These are phyloP conservation scores for Lathamus discolor DNA, from an alignment of 2,113 vertebrate species.

Conservation along the genomic window DNA sequence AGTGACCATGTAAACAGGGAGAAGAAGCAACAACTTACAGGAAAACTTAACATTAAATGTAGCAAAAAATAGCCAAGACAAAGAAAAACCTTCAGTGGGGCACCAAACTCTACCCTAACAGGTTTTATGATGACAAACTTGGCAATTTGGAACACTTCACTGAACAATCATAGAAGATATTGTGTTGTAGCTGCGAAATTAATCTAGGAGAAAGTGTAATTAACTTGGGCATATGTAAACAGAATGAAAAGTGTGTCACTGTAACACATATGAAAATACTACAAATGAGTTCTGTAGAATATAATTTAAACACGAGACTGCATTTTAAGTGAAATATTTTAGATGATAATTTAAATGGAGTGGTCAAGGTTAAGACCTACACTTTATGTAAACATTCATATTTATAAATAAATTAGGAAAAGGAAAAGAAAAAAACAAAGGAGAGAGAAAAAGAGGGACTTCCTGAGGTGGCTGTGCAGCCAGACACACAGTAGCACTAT, in stretches of 20 bases:
- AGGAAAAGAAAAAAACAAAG: neutral
- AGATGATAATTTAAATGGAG: conserved; percentile 61
- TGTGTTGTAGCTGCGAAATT: conserved; percentile 1
- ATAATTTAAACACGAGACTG: conserved; percentile 52
- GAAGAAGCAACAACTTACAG: neutral
- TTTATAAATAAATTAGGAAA: conserved; percentile 74
- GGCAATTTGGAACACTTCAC: conserved; percentile 56
- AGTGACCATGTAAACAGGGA: neutral
- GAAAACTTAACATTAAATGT: neutral
- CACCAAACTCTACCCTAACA: neutral
- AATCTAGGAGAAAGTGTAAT: neutral
- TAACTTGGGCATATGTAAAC: conserved; percentile 42
- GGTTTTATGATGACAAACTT: conserved; percentile 46
- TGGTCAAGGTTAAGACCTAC: conserved; percentile 70
- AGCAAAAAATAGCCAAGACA: neutral
- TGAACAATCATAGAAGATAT: neutral
- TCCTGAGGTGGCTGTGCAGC: conserved; percentile 76
- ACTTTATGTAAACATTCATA: conserved; percentile 73
- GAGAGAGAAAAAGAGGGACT: neutral
- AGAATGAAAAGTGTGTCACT: neutral
- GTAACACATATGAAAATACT: conserved; percentile 5
- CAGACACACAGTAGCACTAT: conserved; percentile 73
- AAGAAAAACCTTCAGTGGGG: neutral
- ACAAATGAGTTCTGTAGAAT: conserved; percentile 16
- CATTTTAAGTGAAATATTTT: conserved; percentile 51